Evolutionary conservation across 1,140 invertebrate species (phyloP).

Genomic region (Listronotus oregonensis): DNA sequence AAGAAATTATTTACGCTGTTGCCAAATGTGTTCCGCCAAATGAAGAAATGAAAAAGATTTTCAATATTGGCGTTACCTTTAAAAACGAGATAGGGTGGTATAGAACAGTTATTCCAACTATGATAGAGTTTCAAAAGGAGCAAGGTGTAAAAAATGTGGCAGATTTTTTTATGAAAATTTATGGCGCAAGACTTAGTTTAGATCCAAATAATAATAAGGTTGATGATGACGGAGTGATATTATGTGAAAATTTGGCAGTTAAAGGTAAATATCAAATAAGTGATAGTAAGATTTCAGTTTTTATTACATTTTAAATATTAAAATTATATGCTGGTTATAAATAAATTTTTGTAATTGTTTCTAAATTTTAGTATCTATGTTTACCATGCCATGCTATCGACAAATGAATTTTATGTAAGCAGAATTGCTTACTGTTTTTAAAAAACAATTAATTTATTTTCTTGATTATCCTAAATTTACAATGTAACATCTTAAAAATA

Average conservation of each 20-base stretch:
- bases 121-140: conserved; percentile 58
- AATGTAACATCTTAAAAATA: too few species aligned
- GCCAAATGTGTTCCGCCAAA: conserved; percentile 61
- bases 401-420: too few species aligned
- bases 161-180: conserved; percentile 58
- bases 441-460: too few species aligned
- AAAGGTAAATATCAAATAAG: conserved; percentile 35
- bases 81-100: conserved; percentile 63
- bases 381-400: too few species aligned
- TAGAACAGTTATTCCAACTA: conserved; percentile 55
- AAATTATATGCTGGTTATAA: too few species aligned
- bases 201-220: conserved; percentile 47
- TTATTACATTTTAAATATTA: too few species aligned
- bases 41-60: conserved; percentile 58
- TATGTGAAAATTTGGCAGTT: conserved; percentile 61
- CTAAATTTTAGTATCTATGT: background rate
- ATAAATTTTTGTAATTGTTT: background rate
- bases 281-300: background rate
- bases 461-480: too few species aligned
- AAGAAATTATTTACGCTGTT: conserved; percentile 57
- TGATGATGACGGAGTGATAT: conserved; percentile 60
- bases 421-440: too few species aligned
- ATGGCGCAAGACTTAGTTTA: conserved; percentile 58
- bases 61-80: conserved; percentile 61
- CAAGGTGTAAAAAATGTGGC: conserved; percentile 53